phyloP scores from a whole-genome alignment of 2,797 vertebrate species.

The Eupleurogrammus muticus region DNA sequence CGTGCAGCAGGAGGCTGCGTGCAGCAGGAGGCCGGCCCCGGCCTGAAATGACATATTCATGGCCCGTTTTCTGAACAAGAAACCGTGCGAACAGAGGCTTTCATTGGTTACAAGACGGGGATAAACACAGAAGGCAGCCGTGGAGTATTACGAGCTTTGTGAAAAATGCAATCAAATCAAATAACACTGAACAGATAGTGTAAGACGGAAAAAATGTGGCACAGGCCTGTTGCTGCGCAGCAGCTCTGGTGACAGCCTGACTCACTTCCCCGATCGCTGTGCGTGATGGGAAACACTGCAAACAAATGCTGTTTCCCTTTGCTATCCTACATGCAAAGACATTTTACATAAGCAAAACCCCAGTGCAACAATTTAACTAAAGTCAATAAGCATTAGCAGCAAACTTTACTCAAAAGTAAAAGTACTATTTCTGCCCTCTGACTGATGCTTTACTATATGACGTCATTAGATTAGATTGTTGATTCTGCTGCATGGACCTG shows the following conservation, averaged over 20 bases:
- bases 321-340: not conserved
- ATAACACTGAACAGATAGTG: conserved; percentile 16
- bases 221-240: conserved; percentile 19
- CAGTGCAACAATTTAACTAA: too few relatives aligned
- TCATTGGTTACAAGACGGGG: conserved; percentile 1
- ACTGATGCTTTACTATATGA: too few relatives aligned
- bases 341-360: too few relatives aligned
- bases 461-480: too few relatives aligned
- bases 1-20: conserved; percentile 11
- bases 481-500: too few relatives aligned
- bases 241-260: conserved; percentile 21
- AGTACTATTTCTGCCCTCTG: too few relatives aligned
- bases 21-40: conserved; percentile 7
- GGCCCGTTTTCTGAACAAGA: conserved; percentile 12
- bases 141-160: not conserved
- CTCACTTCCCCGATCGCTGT: conserved; percentile 43
- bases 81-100: conserved; percentile 19
- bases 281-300: conserved; percentile 30
- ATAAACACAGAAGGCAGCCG: not conserved
- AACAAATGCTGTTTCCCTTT: conserved; percentile 1
- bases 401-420: too few relatives aligned
- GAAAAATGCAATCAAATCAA: conserved; percentile 11
- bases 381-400: too few relatives aligned
- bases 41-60: conserved; percentile 40
- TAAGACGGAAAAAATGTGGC: conserved; percentile 6